Evolutionary conservation across 2,113 vertebrate genomes (phyloP), one percentile per base, ranked within the genome.

Genomic region (Aix galericulata): DNA sequence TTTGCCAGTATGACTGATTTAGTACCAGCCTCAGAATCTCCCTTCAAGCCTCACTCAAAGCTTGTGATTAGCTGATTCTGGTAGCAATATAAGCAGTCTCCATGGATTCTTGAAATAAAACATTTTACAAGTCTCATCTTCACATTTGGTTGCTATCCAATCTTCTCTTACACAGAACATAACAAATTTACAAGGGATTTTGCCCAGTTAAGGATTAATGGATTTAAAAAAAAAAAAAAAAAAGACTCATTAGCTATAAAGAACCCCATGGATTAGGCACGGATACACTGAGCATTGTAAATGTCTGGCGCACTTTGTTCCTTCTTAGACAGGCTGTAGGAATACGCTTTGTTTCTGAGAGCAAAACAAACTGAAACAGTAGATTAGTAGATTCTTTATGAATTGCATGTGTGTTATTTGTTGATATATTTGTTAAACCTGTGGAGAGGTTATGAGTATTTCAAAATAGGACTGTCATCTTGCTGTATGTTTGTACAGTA

Each of bases 401-500:
- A 81, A 46, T 59, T 48, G 46, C 15, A 38, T 6, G 20, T 31
- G n/a, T 20, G 26, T 32, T 82, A 27, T 50, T 53, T 60, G 13
- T 64, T 48, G 34, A 67, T 20, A 11, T 4, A 44, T 72, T 79
- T 80, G 5, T 59, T 80, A 82, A 90, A 74, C 29, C n/a, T 23
- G 5, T 29, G 36, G 34, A 88, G 22, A 77, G 5, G n/a, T 42
- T 44, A 9, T 16, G 56, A 48, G 40, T 55, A 71, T 79, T 88
- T 67, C 34, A 62, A 66, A 66, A 77, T 2, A 71, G 20, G 23
- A 67, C 73, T 36, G 26, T 32, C 26, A 18, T 84, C 34, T 78
- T 84, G 60, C 27, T 0, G 0, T 50, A 21, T 3, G 0, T 53
- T 58, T 63, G 5, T 22, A 44, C 4, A 0, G 1, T 13, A 25